Base-by-base conservation (phyloP, 2,888 invertebrate genomes). In the Yponomeuta plumbellus region DNA sequence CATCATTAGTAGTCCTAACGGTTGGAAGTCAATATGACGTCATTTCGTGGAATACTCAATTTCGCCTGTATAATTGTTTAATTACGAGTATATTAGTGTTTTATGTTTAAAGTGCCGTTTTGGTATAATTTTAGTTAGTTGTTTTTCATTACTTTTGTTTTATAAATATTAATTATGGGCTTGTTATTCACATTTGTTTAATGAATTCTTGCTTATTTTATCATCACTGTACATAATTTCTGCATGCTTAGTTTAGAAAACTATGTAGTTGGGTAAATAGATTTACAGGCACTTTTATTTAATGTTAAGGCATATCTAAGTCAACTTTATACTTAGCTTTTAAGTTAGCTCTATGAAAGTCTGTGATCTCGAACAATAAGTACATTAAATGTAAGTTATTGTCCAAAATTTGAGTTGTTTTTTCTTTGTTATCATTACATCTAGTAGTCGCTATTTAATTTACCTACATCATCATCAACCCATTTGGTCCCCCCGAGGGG, bases 291-390 rank as follows among this genome's bases (percentile, higher is more conserved):
- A 22, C 20, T 23, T 56, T 26, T 56, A 66, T 66, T 65, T 26
- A 21, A 11, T 64, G 5, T 17, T 64, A 64, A 64, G 52, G 26
- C 8, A 44, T 63, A 66, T 72, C 71, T 72, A 74, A 75, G 74
- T 76, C 73, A 73, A 69, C 66, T 68, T 64, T 68, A 34, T 64
- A 62, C 64, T 64, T 21, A 59, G 67, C 68, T 70, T 68, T 52
- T 52, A 52, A 52, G 44, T 17, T 52, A 34, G 6, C 34, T 1
- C 17, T 52, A 17, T 44, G 1, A 17, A 52, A 52, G 62, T 57
- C 88, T 88, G 88, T 91, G 90, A 91, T 91, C 85, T 86, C 87
- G 86, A 82, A 74, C 86, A 85, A 88, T 88, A 88, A 89, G 89
- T 89, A 80, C 87, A 34, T 64, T 66, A 17, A 52, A 58, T 34